Evolutionary conservation across 2,888 invertebrate species (phyloP).

Genomic region (Oithona nana): DNA sequence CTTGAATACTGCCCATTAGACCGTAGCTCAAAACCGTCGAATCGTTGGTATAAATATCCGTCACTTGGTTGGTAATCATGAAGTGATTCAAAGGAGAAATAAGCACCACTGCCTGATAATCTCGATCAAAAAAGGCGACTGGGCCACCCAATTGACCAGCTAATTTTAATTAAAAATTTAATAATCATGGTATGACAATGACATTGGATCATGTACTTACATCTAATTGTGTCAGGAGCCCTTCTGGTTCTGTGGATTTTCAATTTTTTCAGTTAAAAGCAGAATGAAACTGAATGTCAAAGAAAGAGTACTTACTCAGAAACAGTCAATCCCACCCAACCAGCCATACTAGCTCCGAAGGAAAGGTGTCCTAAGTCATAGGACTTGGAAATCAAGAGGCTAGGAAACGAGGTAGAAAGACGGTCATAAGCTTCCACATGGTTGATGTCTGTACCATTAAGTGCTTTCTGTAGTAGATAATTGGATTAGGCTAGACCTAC

Average conservation of each 20-base stretch:
- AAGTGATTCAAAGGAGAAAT: constrained; percentile 13
- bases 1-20: neutral
- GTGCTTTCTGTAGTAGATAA: neutral
- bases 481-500: neutral
- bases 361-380: neutral
- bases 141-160: constrained; percentile 6
- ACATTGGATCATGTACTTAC: no score
- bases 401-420: neutral
- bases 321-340: neutral
- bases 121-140: constrained; percentile 5
- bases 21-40: neutral
- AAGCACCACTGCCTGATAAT: neutral
- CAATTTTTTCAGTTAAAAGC: no score
- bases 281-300: no score
- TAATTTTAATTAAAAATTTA: no score
- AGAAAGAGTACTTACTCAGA: neutral
- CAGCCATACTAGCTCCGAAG: neutral
- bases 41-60: neutral
- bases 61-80: constrained; percentile 7
- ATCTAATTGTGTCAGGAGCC: no score
- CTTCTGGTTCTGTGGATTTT: no score
- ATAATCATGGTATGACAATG: no score
- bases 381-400: constrained; percentile 22
- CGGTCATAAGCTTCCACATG: neutral
- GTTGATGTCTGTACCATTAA: neutral